Evolutionary conservation across 2,888 invertebrate species (phyloP).

Genomic region (Monoplex corrugatus): DNA sequence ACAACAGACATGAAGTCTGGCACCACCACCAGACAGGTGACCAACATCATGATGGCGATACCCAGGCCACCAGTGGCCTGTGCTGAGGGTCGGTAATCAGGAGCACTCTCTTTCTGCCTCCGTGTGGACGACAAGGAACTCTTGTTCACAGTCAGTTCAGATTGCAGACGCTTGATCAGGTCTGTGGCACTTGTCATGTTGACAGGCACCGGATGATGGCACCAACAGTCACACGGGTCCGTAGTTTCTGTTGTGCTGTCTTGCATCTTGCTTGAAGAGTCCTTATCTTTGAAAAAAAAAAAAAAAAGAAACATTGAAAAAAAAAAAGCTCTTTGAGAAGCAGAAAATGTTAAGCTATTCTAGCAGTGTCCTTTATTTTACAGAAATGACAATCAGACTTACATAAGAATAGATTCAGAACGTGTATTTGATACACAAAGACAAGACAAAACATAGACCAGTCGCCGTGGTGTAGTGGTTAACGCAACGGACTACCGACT

Average conservation of each 20-base stretch:
- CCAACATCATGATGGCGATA: neutral
- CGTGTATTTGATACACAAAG: too few relatives aligned
- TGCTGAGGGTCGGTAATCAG: neutral
- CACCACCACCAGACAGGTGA: neutral
- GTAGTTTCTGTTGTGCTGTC: neutral
- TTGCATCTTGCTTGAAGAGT: neutral
- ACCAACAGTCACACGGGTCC: neutral
- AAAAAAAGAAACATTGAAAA: neutral
- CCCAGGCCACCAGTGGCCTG: neutral
- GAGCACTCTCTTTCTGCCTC: neutral
- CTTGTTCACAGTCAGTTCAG: neutral
- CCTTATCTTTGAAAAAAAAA: neutral
- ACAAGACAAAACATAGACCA: too few relatives aligned
- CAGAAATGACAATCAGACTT: neutral
- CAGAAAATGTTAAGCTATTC: too few relatives aligned
- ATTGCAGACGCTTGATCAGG: neutral
- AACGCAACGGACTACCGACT: too few relatives aligned
- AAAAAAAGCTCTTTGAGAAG: too few relatives aligned
- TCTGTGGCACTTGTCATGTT: neutral
- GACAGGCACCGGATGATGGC: neutral
- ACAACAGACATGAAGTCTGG: neutral
- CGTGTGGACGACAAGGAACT: neutral
- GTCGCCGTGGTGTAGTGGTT: too few relatives aligned
- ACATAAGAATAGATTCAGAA: neutral
- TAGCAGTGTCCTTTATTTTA: conserved; percentile 1